Evolutionary conservation across 2,113 vertebrate genomes (phyloP), one percentile per base, ranked within the genome.

Genomic region (Macroglossus sobrinus): DNA sequence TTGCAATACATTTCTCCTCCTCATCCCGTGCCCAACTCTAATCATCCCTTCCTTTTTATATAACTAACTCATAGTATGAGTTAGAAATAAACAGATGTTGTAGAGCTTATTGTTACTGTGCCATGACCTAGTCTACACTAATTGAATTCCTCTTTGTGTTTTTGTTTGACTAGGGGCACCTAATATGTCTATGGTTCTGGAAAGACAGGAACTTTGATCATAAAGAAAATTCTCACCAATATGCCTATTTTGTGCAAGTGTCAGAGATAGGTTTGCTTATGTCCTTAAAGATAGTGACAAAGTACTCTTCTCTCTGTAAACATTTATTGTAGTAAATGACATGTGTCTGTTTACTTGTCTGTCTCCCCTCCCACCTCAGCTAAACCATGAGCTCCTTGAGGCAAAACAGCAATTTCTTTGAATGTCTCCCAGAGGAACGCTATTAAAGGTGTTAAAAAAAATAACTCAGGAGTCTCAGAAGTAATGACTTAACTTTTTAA

Each of bases 281-380:
- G 19, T 59, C 11, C 40, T 84, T 87, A 24, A 85, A 43, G 19
- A 19, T 0, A 55, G 47, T 22, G 30, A 61, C 21, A 21, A 85
- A 24, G 40, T 40, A 30, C 8, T 9, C 26, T 69, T 84, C 22
- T 50, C 10, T 90, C 21, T 22, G 28, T 5, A 95, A 87, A 12
- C 22, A 59, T 18, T 61, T 90, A 69, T 24, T 89, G 3, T 71
- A 71, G 38, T 76, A 84, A 74, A 63, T 47, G 13, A 1, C 28
- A 35, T 33, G 8, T 87, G 55, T 76, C 16, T 71, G 35, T 57
- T 40, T 64, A 81, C 7, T 22, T 59, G 15, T 68, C 33, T 89
- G 14, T 74, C 11, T 5, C 11, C 0, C 5, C 21, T 68, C 11
- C 7, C 6, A 1, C 8, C 16, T 28, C 0, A 61, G 11, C 0